Conservation (phyloP, 1,140 invertebrate genomes). For the Zaprionus vittiger region DNA sequence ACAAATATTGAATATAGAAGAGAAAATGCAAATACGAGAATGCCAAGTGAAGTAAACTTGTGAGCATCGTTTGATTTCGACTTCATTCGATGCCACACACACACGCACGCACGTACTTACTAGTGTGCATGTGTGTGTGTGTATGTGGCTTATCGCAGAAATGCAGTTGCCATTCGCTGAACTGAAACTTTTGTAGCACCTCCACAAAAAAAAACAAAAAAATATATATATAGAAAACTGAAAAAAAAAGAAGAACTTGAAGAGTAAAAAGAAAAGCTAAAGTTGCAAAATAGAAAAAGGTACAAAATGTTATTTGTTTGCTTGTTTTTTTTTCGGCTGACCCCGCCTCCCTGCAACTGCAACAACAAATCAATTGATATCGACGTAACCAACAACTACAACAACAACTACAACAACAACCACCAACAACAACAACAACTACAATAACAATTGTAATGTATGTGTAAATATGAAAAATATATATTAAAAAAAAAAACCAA, state of each 20-base stretch:
- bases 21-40: slow-evolving; percentile 7
- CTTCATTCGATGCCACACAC: slow-evolving; percentile 44
- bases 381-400: slow-evolving; percentile 53
- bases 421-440: slow-evolving; percentile 1
- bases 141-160: slow-evolving; percentile 14
- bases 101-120: background rate
- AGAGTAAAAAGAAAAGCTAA: background rate
- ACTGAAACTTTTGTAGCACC: slow-evolving; percentile 34
- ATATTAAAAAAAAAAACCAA: slow-evolving; percentile 10
- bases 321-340: slow-evolving; percentile 73
- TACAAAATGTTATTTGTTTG: slow-evolving; percentile 67
- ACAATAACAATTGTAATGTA: slow-evolving; percentile 26
- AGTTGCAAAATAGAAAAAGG: slow-evolving; percentile 45
- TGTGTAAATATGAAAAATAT: slow-evolving; percentile 25
- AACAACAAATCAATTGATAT: slow-evolving; percentile 51
- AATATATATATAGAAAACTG: background rate
- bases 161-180: slow-evolving; percentile 30
- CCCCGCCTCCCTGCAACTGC: slow-evolving; percentile 62
- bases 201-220: background rate
- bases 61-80: slow-evolving; percentile 66
- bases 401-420: slow-evolving; percentile 19
- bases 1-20: slow-evolving; percentile 7
- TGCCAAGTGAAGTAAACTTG: slow-evolving; percentile 51
- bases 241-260: background rate
- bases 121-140: background rate